A percentile compares a stretch with the other conserved stretches of the same genome.
phyloP scores from a whole-genome alignment of 2,113 vertebrate genomes.

The Microcebus jonahi region DNA sequence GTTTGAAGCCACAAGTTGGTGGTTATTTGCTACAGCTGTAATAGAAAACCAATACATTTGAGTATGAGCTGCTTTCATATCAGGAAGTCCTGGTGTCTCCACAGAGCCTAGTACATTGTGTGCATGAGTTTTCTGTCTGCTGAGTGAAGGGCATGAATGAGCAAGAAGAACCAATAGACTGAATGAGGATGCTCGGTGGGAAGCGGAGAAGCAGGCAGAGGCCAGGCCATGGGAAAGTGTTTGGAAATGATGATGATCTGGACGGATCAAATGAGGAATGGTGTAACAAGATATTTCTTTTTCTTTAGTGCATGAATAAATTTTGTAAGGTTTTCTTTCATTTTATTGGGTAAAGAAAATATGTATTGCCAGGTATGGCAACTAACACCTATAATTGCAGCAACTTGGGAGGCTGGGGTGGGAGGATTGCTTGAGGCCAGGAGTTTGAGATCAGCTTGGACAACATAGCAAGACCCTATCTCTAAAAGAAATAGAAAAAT shows the following conservation, averaged over 20 bases:
- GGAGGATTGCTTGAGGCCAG: too few species aligned
- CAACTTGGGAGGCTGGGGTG: too few species aligned
- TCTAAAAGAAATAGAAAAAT: too few species aligned
- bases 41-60: background rate
- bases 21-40: background rate
- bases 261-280: background rate
- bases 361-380: background rate
- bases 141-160: background rate
- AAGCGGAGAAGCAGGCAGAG: background rate
- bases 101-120: too few species aligned
- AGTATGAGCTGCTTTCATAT: background rate
- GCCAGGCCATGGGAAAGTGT: too few species aligned
- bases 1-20: background rate
- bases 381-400: too few species aligned
- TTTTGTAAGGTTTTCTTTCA: background rate
- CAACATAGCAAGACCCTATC: too few species aligned
- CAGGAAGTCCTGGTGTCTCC: background rate
- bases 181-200: fast-evolving
- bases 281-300: background rate
- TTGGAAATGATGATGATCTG: background rate
- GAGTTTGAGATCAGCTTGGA: too few species aligned
- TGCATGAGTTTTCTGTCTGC: background rate
- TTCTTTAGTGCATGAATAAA: background rate
- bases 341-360: background rate
- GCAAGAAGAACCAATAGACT: background rate